Evolutionary conservation across 2,113 vertebrate species (phyloP).

Genomic region (Megaceryle torquata): DNA sequence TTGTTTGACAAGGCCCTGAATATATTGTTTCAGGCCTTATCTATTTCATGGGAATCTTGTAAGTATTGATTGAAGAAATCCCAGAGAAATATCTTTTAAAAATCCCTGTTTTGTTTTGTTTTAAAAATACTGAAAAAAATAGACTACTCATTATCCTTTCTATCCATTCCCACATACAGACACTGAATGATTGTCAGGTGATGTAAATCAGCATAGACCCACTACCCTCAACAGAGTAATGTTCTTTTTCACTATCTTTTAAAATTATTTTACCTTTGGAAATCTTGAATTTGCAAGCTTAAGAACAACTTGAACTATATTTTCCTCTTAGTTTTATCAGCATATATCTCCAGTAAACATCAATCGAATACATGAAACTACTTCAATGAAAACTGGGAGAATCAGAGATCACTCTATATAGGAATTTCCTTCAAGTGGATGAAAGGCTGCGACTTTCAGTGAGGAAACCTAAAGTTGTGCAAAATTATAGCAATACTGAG

Average conservation of each 20-base stretch:
- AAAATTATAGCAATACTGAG: background rate
- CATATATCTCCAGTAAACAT: background rate
- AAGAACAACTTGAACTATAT: background rate
- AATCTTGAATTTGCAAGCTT: background rate
- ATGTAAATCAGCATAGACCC: background rate
- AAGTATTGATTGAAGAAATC: conserved; percentile 68
- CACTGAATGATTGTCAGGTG: background rate
- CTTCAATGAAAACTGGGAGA: background rate
- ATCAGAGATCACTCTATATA: background rate
- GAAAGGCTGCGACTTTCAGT: background rate
- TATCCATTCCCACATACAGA: background rate
- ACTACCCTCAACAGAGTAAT: fast-evolving
- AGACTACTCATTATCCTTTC: background rate
- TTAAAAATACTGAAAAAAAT: background rate
- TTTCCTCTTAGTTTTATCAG: background rate
- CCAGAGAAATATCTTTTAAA: conserved; percentile 41
- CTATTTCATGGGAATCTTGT: conserved; percentile 67
- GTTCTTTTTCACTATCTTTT: background rate
- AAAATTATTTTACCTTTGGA: background rate
- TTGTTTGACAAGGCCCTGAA: conserved; percentile 52
- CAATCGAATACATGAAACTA: background rate
- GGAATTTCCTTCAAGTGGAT: background rate
- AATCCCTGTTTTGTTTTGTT: background rate
- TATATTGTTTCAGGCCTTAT: conserved; percentile 40
- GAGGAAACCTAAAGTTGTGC: background rate